Conservation (phyloP, 1,140 invertebrate species). For the Diorhabda elongata region DNA sequence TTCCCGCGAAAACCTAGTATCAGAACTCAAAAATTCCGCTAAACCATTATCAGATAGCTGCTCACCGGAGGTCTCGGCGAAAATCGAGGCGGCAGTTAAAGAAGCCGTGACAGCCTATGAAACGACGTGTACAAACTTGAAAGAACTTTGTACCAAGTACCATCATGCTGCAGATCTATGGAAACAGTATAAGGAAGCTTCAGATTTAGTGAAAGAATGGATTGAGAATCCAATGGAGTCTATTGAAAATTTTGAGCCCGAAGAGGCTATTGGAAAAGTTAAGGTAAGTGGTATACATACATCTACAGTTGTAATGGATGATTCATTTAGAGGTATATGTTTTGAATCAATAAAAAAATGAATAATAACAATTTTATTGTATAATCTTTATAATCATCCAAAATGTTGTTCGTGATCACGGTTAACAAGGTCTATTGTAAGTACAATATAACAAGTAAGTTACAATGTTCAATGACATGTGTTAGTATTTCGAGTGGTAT, state of each 20-base stretch:
- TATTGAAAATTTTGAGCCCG: slow-evolving; percentile 58
- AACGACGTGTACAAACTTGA: slow-evolving; percentile 67
- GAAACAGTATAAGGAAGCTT: slow-evolving; percentile 70
- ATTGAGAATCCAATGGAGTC: slow-evolving; percentile 65
- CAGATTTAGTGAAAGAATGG: slow-evolving; percentile 67
- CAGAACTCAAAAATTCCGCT: slow-evolving; percentile 62
- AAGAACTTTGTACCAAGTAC: slow-evolving; percentile 66
- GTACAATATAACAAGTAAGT: too few relatives aligned
- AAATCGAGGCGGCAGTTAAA: slow-evolving; percentile 66
- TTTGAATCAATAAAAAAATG: too few relatives aligned
- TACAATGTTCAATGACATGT: too few relatives aligned
- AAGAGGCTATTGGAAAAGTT: slow-evolving; percentile 57
- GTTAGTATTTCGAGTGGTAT: too few relatives aligned
- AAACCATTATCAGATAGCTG: slow-evolving; percentile 65
- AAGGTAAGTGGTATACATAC: slow-evolving; percentile 53
- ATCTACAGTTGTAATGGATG: too few relatives aligned
- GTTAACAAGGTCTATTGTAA: too few relatives aligned
- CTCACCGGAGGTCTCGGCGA: slow-evolving; percentile 62
- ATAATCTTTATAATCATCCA: too few relatives aligned
- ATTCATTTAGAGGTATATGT: too few relatives aligned
- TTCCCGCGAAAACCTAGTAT: slow-evolving; percentile 64
- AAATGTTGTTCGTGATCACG: too few relatives aligned
- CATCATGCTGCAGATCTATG: slow-evolving; percentile 72
- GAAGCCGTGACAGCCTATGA: slow-evolving; percentile 72
- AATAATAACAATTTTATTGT: too few relatives aligned